Conservation (phyloP, 2,797 vertebrate species). For the Leucoraja ocellata region DNA sequence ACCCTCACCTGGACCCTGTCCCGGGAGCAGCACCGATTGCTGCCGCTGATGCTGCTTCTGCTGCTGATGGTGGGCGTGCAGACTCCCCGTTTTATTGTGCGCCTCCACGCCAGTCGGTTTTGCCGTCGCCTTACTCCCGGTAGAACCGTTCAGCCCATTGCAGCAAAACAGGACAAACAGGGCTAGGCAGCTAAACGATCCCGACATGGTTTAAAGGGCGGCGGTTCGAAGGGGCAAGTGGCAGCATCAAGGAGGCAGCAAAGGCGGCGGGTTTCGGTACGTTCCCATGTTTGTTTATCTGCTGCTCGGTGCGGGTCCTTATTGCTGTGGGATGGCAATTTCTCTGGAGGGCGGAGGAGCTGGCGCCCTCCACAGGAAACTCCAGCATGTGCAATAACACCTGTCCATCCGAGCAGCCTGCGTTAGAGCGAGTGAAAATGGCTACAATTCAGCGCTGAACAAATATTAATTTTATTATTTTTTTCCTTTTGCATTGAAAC, state of each 20-base stretch:
- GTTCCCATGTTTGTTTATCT: constrained; percentile 22
- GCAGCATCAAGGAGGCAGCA: neutral
- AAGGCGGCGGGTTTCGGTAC: neutral
- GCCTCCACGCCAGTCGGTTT: neutral
- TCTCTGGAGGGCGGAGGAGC: constrained; percentile 5
- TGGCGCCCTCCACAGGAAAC: constrained; percentile 15
- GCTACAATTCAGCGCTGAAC: neutral
- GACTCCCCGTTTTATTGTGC: neutral
- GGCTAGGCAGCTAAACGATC: neutral
- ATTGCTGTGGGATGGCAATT: neutral
- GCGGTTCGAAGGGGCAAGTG: neutral
- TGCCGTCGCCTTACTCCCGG: neutral
- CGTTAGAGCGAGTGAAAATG: neutral
- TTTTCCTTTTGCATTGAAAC: too few relatives aligned
- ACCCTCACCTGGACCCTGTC: neutral
- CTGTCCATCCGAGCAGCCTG: neutral
- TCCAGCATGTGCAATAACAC: neutral
- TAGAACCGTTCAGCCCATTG: neutral
- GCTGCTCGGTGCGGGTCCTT: constrained; percentile 10
- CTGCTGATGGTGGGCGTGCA: neutral
- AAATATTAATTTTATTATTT: neutral
- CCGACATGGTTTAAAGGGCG: neutral
- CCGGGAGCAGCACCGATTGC: neutral
- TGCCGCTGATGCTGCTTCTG: neutral
- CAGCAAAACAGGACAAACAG: neutral